Base-by-base conservation (phyloP, 2,888 invertebrate genomes). In the Hirtodrosophila cameraria region DNA sequence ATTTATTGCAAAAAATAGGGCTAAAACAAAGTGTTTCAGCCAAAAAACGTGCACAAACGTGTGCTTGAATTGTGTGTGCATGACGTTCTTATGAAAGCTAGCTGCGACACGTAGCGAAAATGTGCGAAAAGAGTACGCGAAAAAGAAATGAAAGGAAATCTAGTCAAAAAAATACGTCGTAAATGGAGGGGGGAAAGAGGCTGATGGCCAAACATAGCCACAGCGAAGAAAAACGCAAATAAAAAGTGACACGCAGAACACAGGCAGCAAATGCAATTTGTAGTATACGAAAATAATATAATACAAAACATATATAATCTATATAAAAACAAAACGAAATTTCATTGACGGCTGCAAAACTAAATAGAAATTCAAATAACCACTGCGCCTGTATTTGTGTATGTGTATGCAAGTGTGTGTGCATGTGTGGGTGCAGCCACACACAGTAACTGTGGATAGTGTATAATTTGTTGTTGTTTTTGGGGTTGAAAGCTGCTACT, bases 401-500 rank as follows among this genome's bases (percentile, higher is more conserved):
- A 52, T 55, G 43, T 59, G 45, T 28, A 31, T 39, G 55, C 23
- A 12, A 52, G 28, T 36, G 73, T 50, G 70, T 36, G 58, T 57
- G 64, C 43, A 28, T 74, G 68, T 63, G 60, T 59, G 60, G 70
- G 59, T 74, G 75, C 73, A 69, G 45, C 54, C 54, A 61, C 63
- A 72, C 57, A 67, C 53, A 65, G 61, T 62, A 59, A 27, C 54
- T 52, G n/a, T n/a, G 55, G 38, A 20, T 11, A 50, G 50, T 60
- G 45, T 50, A 42, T 68, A 42, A 33, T 50, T 43, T 68, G 55
- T 49, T 69, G 43, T 62, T 70, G 43, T 71, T 62, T 65, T 62
- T 82, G 73, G 80, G 83, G 80, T 73, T 85, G 83, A 85, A 78
- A 75, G 75, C 75, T n/a, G n/a, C n/a, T n/a, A n/a, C n/a, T n/a